Evolutionary conservation across 2,888 invertebrate species (phyloP).

Genomic region (Nasonovia ribisnigri): DNA sequence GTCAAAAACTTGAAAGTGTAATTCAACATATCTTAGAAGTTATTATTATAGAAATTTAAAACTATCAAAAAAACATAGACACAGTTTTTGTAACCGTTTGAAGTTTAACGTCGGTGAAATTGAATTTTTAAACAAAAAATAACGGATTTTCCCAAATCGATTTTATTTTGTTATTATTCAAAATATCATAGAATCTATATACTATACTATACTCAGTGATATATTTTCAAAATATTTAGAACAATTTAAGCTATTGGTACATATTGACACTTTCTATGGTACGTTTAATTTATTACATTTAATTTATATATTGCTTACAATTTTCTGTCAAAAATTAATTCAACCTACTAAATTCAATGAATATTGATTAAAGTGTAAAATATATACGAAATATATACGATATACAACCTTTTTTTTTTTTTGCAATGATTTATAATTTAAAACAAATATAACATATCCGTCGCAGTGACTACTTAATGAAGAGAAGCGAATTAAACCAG

Average conservation of each 20-base stretch:
- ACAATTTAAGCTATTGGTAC: too few species aligned
- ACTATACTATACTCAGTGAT: neutral
- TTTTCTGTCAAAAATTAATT: neutral
- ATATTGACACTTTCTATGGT: neutral
- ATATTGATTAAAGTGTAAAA: neutral
- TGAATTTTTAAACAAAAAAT: neutral
- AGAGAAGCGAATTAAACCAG: neutral
- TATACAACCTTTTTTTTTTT: neutral
- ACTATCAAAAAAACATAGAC: neutral
- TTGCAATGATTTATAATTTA: neutral
- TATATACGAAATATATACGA: neutral
- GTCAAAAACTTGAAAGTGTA: neutral
- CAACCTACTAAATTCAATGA: neutral
- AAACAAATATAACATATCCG: neutral
- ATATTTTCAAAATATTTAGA: neutral
- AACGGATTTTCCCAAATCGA: neutral
- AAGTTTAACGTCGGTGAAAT: neutral
- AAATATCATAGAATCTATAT: too few species aligned
- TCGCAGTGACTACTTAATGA: neutral
- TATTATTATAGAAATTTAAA: neutral
- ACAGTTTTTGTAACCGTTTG: neutral
- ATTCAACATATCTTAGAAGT: neutral
- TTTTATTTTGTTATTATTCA: neutral
- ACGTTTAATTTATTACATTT: too few species aligned
- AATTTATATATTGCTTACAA: neutral